phyloP scores from a whole-genome alignment of 2,888 invertebrate species.

The Conistra vaccinii region DNA sequence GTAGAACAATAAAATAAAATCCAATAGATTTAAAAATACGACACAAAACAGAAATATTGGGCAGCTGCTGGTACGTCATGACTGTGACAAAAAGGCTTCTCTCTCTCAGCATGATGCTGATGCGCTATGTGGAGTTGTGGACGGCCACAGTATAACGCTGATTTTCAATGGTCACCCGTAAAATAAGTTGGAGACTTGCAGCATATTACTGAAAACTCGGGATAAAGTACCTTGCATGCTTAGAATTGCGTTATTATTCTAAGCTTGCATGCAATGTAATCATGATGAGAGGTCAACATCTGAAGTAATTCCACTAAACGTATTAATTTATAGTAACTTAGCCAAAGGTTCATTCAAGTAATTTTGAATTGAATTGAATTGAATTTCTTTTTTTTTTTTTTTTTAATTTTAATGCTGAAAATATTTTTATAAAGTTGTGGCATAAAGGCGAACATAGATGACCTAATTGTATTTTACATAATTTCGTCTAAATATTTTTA shows the following conservation, averaged over 20 bases:
- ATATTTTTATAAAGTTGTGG: slow-evolving; percentile 5
- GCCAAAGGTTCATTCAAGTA: neutral
- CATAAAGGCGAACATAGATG: neutral
- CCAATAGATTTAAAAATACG: too few species aligned
- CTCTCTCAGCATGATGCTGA: too few species aligned
- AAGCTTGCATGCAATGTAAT: slow-evolving; percentile 4
- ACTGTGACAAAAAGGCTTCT: too few species aligned
- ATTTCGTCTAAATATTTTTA: slow-evolving; percentile 19
- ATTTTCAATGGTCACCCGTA: too few species aligned
- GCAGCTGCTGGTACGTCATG: too few species aligned
- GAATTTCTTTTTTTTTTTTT: too few species aligned
- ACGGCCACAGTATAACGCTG: too few species aligned
- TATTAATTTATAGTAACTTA: slow-evolving; percentile 26
- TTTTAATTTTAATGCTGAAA: slow-evolving; percentile 22
- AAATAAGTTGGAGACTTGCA: neutral
- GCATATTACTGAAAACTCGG: slow-evolving; percentile 3
- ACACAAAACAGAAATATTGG: too few species aligned
- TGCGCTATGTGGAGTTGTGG: too few species aligned
- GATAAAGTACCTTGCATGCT: neutral
- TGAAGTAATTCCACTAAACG: slow-evolving; percentile 23
- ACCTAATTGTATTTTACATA: slow-evolving; percentile 31
- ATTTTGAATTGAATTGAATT: too few species aligned
- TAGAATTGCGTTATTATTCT: too few species aligned
- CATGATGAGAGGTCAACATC: slow-evolving; percentile 12
- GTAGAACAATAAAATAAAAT: too few species aligned